Conservation (phyloP, 2,888 invertebrate genomes). For the Iphiclides podalirius region DNA sequence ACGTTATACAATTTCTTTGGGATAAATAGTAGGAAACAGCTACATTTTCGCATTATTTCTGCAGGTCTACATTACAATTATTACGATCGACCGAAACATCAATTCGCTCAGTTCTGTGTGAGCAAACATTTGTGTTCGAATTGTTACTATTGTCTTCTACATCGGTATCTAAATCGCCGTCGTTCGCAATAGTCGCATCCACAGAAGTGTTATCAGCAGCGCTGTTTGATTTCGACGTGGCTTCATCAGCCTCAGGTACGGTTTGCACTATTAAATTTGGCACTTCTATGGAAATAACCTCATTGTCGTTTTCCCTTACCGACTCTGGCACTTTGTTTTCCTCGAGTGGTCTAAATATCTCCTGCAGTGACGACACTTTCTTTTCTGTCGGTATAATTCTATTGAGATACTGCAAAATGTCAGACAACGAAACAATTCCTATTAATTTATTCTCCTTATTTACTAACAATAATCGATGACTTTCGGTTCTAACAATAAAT, state of each 20-base stretch:
- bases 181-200: slow-evolving; percentile 27
- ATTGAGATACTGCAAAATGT: slow-evolving; percentile 76
- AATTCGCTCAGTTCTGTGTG: slow-evolving; percentile 34
- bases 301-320: slow-evolving; percentile 66
- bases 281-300: slow-evolving; percentile 66
- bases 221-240: slow-evolving; percentile 34
- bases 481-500: slow-evolving; percentile 94
- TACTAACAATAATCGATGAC: slow-evolving; percentile 77
- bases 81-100: slow-evolving; percentile 30
- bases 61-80: slow-evolving; percentile 31
- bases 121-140: slow-evolving; percentile 33
- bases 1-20: slow-evolving; percentile 76
- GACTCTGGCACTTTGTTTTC: slow-evolving; percentile 71
- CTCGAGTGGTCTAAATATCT: slow-evolving; percentile 72
- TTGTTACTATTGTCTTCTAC: slow-evolving; percentile 38
- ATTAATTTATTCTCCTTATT: slow-evolving; percentile 72
- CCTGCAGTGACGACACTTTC: slow-evolving; percentile 72
- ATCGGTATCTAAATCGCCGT: slow-evolving; percentile 30
- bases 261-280: slow-evolving; percentile 48
- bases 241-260: slow-evolving; percentile 49
- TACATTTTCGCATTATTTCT: slow-evolving; percentile 37
- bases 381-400: slow-evolving; percentile 73
- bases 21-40: slow-evolving; percentile 39
- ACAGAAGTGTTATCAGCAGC: slow-evolving; percentile 24
- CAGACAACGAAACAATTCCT: slow-evolving; percentile 73